A percentile compares a stretch with the other conserved stretches of the same genome.
Evolutionary conservation across 2,797 vertebrate genomes (phyloP).

Genomic region (Syngnathus acus): DNA sequence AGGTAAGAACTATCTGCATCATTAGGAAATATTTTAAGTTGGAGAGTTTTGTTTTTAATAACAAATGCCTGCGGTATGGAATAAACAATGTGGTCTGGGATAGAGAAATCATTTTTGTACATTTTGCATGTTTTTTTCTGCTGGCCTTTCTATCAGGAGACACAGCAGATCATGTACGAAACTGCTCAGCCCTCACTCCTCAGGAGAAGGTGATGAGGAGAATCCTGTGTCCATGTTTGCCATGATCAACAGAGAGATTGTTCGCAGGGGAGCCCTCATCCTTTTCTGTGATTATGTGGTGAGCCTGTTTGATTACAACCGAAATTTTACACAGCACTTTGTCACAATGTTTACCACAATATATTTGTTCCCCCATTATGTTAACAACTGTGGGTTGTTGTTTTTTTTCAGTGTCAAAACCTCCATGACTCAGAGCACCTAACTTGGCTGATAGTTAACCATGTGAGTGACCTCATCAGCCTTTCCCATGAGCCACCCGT

Average conservation of each 20-base stretch:
- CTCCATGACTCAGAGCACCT: constrained; percentile 96
- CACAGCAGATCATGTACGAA: constrained; percentile 91
- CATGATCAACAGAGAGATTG: constrained; percentile 90
- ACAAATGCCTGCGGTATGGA: too few relatives aligned
- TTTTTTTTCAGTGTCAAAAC: constrained; percentile 85
- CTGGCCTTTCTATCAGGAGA: constrained; percentile 62
- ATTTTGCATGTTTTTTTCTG: neutral
- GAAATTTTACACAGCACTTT: neutral
- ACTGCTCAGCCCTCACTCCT: constrained; percentile 79
- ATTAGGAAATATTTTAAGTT: too few relatives aligned
- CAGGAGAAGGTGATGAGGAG: constrained; percentile 73
- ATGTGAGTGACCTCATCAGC: constrained; percentile 89
- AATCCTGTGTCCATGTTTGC: constrained; percentile 68
- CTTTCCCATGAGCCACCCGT: constrained; percentile 95
- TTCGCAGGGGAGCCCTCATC: constrained; percentile 88
- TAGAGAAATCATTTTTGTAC: too few relatives aligned
- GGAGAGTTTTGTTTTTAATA: neutral
- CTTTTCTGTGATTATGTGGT: constrained; percentile 98
- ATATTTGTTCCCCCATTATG: neutral
- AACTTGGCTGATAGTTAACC: constrained; percentile 96
- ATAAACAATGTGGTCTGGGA: too few relatives aligned
- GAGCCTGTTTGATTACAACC: constrained; percentile 44
- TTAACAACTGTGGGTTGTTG: neutral
- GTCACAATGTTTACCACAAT: too few relatives aligned
- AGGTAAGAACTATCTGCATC: constrained; percentile 66